Percentiles rank a stretch among this genome's conserved stretches.
Conservation (phyloP, 2,113 vertebrate genomes). For the Peromyscus polionotus region DNA sequence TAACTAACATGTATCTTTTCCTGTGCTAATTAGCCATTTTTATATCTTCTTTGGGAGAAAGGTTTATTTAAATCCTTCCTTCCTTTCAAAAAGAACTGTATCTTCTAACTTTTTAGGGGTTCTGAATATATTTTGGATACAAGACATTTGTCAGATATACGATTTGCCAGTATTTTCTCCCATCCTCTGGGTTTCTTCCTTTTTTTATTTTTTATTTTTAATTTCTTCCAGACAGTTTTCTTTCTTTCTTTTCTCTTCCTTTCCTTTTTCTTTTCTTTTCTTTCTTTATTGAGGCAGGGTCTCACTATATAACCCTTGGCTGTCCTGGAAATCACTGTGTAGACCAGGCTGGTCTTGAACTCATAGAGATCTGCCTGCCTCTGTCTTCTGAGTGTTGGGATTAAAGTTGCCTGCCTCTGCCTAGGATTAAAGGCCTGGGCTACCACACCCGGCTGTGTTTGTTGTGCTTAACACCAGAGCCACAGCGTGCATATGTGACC, state of each 20-base stretch:
- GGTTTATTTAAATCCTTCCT: not conserved
- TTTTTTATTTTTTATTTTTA: not conserved
- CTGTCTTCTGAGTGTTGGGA: no score
- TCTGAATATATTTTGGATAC: not conserved
- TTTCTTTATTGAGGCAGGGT: no score
- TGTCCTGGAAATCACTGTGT: no score
- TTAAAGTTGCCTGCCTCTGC: no score
- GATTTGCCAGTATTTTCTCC: not conserved
- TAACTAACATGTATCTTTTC: not conserved
- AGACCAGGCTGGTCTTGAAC: no score
- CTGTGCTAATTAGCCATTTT: not conserved
- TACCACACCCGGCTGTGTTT: not conserved
- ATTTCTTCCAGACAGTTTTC: not conserved
- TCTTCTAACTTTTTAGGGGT: not conserved
- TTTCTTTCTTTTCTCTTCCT: no score
- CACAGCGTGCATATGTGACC: not conserved
- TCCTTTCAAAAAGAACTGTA: not conserved
- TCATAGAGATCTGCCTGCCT: no score
- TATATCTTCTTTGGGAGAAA: not conserved
- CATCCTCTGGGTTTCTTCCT: not conserved
- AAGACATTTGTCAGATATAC: not conserved
- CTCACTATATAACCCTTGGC: no score
- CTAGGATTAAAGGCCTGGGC: no score
- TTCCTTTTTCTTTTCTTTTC: no score
- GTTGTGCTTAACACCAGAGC: not conserved